These are phyloP conservation scores for Pipra filicauda DNA, from an alignment of 2,113 vertebrate species.

Conservation along the genomic window DNA sequence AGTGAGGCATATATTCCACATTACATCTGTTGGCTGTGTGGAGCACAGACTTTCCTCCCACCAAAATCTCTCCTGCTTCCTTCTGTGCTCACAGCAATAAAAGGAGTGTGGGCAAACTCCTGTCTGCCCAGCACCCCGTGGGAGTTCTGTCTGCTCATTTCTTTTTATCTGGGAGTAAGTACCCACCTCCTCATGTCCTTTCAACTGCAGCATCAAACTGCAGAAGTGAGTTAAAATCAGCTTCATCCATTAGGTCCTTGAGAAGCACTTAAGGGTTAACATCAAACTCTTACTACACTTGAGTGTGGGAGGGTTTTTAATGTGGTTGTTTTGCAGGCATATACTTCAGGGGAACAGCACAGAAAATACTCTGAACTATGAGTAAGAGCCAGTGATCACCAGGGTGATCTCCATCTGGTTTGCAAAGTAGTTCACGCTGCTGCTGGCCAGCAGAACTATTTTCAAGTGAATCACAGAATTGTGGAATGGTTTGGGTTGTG, in stretches of 20 bases:
- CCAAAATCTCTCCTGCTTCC: not conserved
- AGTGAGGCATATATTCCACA: rapidly evolving
- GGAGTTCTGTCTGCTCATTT: not conserved
- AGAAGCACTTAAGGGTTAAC: not conserved
- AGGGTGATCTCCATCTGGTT: slow-evolving; percentile 49
- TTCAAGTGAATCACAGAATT: not conserved
- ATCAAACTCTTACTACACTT: not conserved
- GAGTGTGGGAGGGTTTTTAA: not conserved
- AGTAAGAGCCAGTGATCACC: slow-evolving; percentile 48
- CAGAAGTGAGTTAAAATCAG: not conserved
- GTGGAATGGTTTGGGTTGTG: not conserved
- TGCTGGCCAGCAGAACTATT: not conserved
- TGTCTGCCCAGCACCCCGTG: rapidly evolving
- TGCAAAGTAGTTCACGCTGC: not conserved
- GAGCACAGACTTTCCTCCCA: not conserved
- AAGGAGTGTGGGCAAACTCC: rapidly evolving
- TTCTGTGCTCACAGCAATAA: not conserved
- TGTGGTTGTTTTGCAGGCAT: not conserved
- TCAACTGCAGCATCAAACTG: not conserved
- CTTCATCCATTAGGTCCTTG: not conserved
- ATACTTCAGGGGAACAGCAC: not conserved
- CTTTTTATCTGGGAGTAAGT: rapidly evolving
- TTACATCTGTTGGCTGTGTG: not conserved
- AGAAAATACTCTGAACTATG: slow-evolving; percentile 41
- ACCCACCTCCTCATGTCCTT: rapidly evolving